These are phyloP conservation scores for Bursaphelenchus mucronatus DNA, from an alignment of 1,140 invertebrate species.

Conservation along the genomic window DNA sequence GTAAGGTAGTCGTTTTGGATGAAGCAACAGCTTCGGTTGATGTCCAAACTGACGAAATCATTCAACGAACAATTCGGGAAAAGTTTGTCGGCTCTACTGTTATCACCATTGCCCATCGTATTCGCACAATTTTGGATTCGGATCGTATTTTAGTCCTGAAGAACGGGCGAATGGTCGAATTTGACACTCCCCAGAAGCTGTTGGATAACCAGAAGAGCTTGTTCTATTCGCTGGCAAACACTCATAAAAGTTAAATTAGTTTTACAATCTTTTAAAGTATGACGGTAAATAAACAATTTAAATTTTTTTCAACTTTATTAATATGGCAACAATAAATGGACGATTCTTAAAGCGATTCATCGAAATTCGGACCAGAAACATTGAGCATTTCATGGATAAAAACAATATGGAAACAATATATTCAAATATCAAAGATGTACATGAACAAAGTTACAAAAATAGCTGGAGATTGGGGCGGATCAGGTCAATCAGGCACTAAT, in stretches of 20 bases:
- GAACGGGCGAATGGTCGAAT: slow-evolving; percentile 64
- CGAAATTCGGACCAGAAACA: too few relatives aligned
- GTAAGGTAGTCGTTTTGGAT: slow-evolving; percentile 73
- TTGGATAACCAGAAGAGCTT: slow-evolving; percentile 63
- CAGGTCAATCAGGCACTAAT: too few relatives aligned
- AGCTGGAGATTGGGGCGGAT: too few relatives aligned
- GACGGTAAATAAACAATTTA: too few relatives aligned
- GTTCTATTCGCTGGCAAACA: slow-evolving; percentile 38
- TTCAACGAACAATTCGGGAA: slow-evolving; percentile 61
- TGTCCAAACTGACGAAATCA: slow-evolving; percentile 63
- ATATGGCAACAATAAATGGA: too few relatives aligned
- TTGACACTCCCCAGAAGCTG: slow-evolving; percentile 70
- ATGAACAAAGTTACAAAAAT: too few relatives aligned
- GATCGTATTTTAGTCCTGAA: slow-evolving; percentile 40
- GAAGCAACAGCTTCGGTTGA: slow-evolving; percentile 87
- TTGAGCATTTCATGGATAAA: too few relatives aligned
- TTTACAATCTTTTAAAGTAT: too few relatives aligned
- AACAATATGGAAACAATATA: too few relatives aligned
- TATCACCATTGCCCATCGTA: slow-evolving; percentile 66
- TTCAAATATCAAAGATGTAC: too few relatives aligned
- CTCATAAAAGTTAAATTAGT: neutral
- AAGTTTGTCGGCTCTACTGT: slow-evolving; percentile 64
- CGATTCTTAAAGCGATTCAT: too few relatives aligned
- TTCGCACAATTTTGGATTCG: slow-evolving; percentile 65
- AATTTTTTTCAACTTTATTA: too few relatives aligned